Base-by-base conservation (phyloP, 2,113 vertebrate genomes). In the Trochalopteron elliotii region DNA sequence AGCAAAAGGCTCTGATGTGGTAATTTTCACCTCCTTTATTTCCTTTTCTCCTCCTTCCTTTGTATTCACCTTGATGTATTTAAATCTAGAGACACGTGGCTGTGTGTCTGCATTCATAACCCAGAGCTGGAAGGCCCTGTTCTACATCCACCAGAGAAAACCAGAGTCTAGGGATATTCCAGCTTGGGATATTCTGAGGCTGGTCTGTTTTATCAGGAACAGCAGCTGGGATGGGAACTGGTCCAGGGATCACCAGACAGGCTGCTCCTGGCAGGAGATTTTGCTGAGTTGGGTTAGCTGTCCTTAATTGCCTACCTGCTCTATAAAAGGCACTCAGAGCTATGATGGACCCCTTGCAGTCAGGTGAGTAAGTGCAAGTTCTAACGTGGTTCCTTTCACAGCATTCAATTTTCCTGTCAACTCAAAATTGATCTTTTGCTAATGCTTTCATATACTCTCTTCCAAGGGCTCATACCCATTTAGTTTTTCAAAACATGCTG, bases 1-100 rank as follows among this genome's bases (percentile, higher is more conserved):
- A 78, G 39, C 42, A 80, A 61, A 91, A 93, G 56, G 39, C 85
- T 96, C 92, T 76, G 78, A 91, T 95, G 47, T 88, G 78, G 67
- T 96, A 93, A 92, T 95, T 93, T 90, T 86, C 56, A 23, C 35
- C 55, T 69, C 52, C 35, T 90, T 79, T 83, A 14, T 60, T 84
- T 82, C 39, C 35, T 87, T 47, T 83, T 86, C 84, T 85, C n/a
- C 65, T 85, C 71, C 55, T 70, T 77, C 67, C 35, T 77, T 89
- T 82, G 45, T 67, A 56, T 75, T 70, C 55, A 60, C 63, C 64
- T 94, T 9, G 1, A 8, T 24, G 35, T 56, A 24, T 74, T 50
- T 47, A 74, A 80, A 55, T 71, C 50, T n/a, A 55, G 76, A 56
- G 47, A 17, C 31, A 12, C 40, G 1, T 0, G 6, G 55, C 70